Percentiles rank a stretch among this genome's conserved stretches.
These are phyloP conservation scores for Caerostris extrusa DNA, from an alignment of 1,140 invertebrate species.

Conservation along the genomic window DNA sequence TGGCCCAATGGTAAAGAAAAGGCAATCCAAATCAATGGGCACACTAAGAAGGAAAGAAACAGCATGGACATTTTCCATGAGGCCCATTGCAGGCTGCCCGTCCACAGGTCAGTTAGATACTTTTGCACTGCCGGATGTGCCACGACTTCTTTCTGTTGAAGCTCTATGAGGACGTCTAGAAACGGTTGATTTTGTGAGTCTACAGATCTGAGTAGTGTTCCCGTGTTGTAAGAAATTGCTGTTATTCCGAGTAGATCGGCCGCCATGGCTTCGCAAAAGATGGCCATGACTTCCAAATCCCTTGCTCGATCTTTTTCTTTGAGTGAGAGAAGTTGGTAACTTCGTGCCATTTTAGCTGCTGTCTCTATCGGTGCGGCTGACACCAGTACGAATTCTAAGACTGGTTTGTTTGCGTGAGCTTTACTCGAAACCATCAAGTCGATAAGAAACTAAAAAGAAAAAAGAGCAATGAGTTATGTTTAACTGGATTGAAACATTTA, in stretches of 20 bases:
- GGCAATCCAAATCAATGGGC: slow-evolving; percentile 97
- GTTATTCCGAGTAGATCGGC: slow-evolving; percentile 96
- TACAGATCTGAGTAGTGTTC: slow-evolving; percentile 93
- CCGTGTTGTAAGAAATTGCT: slow-evolving; percentile 95
- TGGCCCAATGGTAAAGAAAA: slow-evolving; percentile 97
- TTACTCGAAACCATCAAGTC: slow-evolving; percentile 99
- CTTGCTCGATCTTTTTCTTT: slow-evolving; percentile 98
- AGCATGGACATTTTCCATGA: slow-evolving; percentile 96
- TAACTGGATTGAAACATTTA: too few species aligned
- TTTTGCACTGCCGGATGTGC: slow-evolving; percentile 82
- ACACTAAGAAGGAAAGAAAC: slow-evolving; percentile 94
- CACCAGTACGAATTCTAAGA: slow-evolving; percentile 97
- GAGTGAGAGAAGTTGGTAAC: slow-evolving; percentile 88
- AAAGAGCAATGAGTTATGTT: background rate
- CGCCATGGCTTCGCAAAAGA: slow-evolving; percentile 98
- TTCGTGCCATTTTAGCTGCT: slow-evolving; percentile 96
- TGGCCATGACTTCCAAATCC: slow-evolving; percentile 95
- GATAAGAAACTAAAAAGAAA: slow-evolving; percentile 91
- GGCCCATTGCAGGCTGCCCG: slow-evolving; percentile 96
- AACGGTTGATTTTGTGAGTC: slow-evolving; percentile 96
- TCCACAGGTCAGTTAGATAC: slow-evolving; percentile 95
- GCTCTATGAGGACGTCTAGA: slow-evolving; percentile 97
- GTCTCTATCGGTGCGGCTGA: slow-evolving; percentile 98
- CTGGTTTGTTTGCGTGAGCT: slow-evolving; percentile 96
- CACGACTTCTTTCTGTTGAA: slow-evolving; percentile 94